Evolutionary conservation across 2,113 vertebrate species (phyloP).

Genomic region (Alligator sinensis): DNA sequence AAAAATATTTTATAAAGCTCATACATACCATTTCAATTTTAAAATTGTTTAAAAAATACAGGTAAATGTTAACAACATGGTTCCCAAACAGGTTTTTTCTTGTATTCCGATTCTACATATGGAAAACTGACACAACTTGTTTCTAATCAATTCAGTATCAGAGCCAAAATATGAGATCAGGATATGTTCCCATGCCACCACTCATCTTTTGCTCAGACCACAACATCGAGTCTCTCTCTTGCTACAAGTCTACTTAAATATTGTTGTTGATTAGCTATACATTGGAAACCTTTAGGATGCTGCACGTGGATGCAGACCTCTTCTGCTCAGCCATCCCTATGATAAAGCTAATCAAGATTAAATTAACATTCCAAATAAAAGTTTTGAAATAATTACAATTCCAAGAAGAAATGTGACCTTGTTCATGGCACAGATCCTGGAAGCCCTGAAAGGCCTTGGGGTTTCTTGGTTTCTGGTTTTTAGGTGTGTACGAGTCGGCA

Average conservation of each 20-base stretch:
- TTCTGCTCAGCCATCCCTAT: neutral
- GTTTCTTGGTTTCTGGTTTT: no score
- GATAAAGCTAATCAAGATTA: no score
- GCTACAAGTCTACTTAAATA: neutral
- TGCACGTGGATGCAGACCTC: neutral
- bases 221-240: neutral
- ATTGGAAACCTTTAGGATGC: neutral
- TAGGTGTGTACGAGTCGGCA: no score
- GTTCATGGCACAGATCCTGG: no score
- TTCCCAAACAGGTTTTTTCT: neutral
- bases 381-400: no score
- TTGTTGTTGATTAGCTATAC: neutral
- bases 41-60: neutral
- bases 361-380: no score
- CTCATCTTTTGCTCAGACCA: neutral
- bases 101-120: neutral
- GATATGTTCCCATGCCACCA: neutral
- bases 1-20: neutral
- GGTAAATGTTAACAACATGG: neutral
- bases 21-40: neutral
- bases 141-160: neutral
- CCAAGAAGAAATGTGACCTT: no score
- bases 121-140: neutral
- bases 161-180: neutral
- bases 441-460: no score